These are phyloP conservation scores for Sciaenops ocellatus DNA, from an alignment of 2,797 vertebrate species.

Conservation along the genomic window DNA sequence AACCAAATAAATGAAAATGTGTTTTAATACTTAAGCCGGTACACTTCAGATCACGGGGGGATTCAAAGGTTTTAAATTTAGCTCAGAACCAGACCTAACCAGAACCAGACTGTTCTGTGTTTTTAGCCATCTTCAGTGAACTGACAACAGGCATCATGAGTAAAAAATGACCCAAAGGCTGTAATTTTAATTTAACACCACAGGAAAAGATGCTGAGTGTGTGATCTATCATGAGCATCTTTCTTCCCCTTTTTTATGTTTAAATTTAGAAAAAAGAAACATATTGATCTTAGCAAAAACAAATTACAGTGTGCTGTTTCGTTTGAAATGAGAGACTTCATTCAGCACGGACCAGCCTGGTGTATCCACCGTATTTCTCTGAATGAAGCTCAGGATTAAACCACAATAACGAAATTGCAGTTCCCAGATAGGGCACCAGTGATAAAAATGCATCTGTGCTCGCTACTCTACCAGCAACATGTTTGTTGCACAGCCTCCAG, in stretches of 20 bases:
- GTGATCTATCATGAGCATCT: not conserved
- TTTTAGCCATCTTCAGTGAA: not conserved
- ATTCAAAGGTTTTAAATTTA: not conserved
- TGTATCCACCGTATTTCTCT: constrained; percentile 13
- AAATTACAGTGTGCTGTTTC: not conserved
- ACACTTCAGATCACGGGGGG: not conserved
- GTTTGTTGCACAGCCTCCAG: constrained; percentile 44
- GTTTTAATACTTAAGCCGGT: too few relatives aligned
- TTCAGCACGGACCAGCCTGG: constrained; percentile 8
- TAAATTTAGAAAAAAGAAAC: not conserved
- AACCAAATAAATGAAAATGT: not conserved
- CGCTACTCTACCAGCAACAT: constrained; percentile 28
- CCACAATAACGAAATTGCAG: constrained; percentile 16
- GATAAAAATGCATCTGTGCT: constrained; percentile 49
- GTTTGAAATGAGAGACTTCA: constrained; percentile 26
- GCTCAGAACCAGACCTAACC: not conserved
- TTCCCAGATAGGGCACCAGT: constrained; percentile 34
- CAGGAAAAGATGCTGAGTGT: not conserved
- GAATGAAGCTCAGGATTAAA: constrained; percentile 41
- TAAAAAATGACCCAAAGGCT: not conserved
- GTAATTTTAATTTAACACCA: not conserved
- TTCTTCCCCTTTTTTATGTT: not conserved
- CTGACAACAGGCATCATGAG: not conserved
- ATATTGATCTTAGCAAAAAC: not conserved
- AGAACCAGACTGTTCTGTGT: not conserved